phyloP scores from a whole-genome alignment of 2,113 vertebrate species.

The Tretioscincus oriximinensis region DNA sequence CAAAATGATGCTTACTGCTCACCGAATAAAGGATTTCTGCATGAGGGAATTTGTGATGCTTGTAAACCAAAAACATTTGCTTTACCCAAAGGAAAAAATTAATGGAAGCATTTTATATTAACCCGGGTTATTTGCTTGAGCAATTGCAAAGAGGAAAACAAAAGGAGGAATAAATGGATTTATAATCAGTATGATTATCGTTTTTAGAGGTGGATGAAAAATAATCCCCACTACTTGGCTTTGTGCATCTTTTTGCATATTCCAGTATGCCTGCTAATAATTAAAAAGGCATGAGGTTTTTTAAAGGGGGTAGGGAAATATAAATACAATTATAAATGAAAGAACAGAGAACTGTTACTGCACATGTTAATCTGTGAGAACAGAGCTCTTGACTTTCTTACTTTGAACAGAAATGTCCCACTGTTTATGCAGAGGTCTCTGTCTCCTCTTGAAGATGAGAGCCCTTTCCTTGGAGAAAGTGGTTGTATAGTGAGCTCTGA shows the following conservation, averaged over 20 bases:
- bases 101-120: not conserved
- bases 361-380: not conserved
- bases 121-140: slow-evolving; percentile 30
- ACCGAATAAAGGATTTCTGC: slow-evolving; percentile 7
- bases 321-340: slow-evolving; percentile 15
- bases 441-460: not conserved
- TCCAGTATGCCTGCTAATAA: slow-evolving; percentile 25
- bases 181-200: slow-evolving; percentile 23
- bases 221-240: slow-evolving; percentile 16
- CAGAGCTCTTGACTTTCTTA: not conserved
- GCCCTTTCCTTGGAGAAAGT: not conserved
- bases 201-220: slow-evolving; percentile 27
- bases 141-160: not conserved
- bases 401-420: slow-evolving; percentile 10
- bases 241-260: slow-evolving; percentile 23
- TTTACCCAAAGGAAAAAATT: not conserved
- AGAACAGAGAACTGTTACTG: slow-evolving; percentile 2
- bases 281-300: slow-evolving; percentile 16
- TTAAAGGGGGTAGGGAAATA: slow-evolving; percentile 20
- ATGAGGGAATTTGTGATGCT: slow-evolving; percentile 7
- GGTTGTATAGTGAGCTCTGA: not conserved
- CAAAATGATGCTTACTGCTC: not conserved
- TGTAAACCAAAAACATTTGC: not conserved
- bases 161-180: slow-evolving; percentile 18
- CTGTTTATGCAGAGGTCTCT: slow-evolving; percentile 2